Evolutionary conservation across 2,797 vertebrate species (phyloP), one percentile per base, ranked within the genome.

Genomic region (Phaenicophaeus curvirostris): DNA sequence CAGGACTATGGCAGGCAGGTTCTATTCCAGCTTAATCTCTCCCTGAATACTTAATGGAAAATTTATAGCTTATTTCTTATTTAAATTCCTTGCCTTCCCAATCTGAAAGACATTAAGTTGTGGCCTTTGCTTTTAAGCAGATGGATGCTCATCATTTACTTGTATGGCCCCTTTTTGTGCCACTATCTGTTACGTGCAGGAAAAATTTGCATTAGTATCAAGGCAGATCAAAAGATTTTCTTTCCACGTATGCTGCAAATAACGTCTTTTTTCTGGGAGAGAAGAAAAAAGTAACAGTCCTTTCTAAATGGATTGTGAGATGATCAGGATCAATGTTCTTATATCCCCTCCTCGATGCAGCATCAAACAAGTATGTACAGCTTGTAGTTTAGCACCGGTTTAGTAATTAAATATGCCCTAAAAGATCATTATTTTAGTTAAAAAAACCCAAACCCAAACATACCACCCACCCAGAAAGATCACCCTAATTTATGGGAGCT

Each of bases 401-500:
- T 62, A 74, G 28, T 16, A 44, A n/a, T 53, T 58, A 51, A 51
- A 77, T 20, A 21, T 82, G 92, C 16, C 73, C 48, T 73, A 13
- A 35, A 48, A 78, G 53, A 8, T 55, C 24, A 37, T 11, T 18
- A 9, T 61, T 90, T 82, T 30, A 98, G 17, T 58, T 94, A n/a
- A 44, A 46, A 23, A n/a, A 15, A 2, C 8, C 42, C 77, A 20
- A 48, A 0, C 39, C 39, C 17, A 72, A 78, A 8, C 15, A 33
- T 2, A 16, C 10, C 63, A 48, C 61, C 51, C 35, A 66, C 42
- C 92, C 44, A 97, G 95, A 96, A 95, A 95, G 69, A 96, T 97
- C n/a, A 35, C 59, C 97, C 92, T 97, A 93, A 98, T 97, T 96
- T 96, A 94, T 86, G 93, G 96, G 96, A 86, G 94, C 88, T 91